Base-by-base conservation (phyloP, 37 sponge, comb jelly and placozoan species). In the Cladorhizidae sp. region DNA sequence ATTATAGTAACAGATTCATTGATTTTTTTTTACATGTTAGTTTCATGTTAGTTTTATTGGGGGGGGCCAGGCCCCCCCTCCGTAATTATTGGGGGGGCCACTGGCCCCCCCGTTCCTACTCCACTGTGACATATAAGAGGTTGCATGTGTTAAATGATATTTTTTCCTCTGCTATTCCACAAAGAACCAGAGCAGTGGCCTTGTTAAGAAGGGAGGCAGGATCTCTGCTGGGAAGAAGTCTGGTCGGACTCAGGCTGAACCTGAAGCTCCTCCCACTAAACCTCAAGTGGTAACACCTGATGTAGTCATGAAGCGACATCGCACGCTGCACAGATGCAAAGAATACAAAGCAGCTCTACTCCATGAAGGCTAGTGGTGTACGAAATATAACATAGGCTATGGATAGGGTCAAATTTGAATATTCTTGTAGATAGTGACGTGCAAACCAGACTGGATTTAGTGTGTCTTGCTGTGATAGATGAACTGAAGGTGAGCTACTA, bases 301-400 rank as follows among this genome's bases (percentile, higher is more conserved):
- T 3, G 80, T 83, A 37, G n/a, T 70, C 20, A 76, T 64, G 22
- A 56, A 57, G 80, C 74, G 61, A 56, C 75, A 79, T 42, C 32
- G 42, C 21, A n/a, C 75, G 71, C 64, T 75, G 49, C 67, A 72
- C 42, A 76, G 72, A 59, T 80, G 83, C 31, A 85, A 71, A 39
- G 91, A 91, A 45, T 73, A 82, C 43, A 57, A 74, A 22, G 81
- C 63, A 35, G 86, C 86, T 35, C 67, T 91, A 21, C 51, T 73
- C 40, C 64, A 79, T 32, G 87, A 91, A 80, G 87, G 92, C 83
- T 15, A 25, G 14, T 56, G 36, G 42, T 72, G 51, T 2, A 41
- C n/a, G 56, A 17, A 18, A 1, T 65, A 43, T 76, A 25, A 36
- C 55, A 32, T 31, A 32, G 39, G 21, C 7, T 8, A 14, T n/a